Evolutionary conservation across 2,797 vertebrate genomes (phyloP).

Genomic region (Myotis vivesi): DNA sequence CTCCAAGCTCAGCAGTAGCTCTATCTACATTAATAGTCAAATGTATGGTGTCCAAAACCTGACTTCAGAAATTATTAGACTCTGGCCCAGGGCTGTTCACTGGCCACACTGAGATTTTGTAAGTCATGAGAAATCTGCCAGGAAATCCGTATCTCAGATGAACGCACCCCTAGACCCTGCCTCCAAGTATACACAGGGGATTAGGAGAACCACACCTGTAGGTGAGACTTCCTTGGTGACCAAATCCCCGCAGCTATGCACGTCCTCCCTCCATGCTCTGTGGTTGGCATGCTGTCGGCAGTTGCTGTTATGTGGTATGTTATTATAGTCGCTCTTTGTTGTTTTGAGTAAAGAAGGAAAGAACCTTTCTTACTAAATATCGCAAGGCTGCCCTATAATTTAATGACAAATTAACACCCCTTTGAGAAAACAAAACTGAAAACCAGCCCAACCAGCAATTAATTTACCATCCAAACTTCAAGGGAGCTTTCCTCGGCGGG

Average conservation of each 20-base stretch:
- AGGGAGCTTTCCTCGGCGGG: not conserved
- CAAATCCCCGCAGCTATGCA: not conserved
- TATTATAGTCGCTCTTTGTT: not conserved
- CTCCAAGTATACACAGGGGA: not conserved
- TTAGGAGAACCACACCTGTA: not conserved
- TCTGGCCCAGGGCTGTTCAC: not conserved
- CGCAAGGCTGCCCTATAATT: not conserved
- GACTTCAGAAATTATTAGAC: not conserved
- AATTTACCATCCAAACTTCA: not conserved
- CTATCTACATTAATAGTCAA: rapidly evolving
- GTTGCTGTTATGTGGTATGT: not conserved
- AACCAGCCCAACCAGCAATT: not conserved
- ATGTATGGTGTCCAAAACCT: not conserved
- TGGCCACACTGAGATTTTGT: not conserved
- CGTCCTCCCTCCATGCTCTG: not conserved
- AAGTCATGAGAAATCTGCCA: not conserved
- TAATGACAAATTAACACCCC: not conserved
- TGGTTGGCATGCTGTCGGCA: not conserved
- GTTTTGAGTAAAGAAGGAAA: not conserved
- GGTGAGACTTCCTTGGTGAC: not conserved
- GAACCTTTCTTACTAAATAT: not conserved
- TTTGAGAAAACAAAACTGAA: constrained; percentile 24
- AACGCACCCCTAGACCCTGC: too few species aligned
- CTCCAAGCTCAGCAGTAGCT: not conserved
- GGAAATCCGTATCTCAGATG: not conserved